phyloP scores from a whole-genome alignment of 2,113 vertebrate species.

The Thamnophis sirtalis region DNA sequence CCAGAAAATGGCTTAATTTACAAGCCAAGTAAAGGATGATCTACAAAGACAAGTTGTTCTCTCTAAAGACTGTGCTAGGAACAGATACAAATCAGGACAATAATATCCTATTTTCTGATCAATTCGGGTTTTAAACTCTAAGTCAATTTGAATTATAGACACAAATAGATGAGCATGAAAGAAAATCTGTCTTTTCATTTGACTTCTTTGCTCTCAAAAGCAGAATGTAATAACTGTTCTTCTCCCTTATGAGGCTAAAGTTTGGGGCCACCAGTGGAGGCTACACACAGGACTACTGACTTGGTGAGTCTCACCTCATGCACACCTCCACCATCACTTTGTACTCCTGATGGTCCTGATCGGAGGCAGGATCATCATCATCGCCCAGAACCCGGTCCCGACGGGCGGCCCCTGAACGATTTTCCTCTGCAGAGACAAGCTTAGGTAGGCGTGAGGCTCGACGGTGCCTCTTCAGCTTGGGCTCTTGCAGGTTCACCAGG shows the following conservation, averaged over 20 bases:
- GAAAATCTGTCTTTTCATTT: neutral
- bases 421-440: slow-evolving; percentile 59
- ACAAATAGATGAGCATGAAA: neutral
- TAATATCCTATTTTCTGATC: neutral
- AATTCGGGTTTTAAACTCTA: neutral
- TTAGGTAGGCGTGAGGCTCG: slow-evolving; percentile 21
- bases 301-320: slow-evolving; percentile 70
- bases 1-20: neutral
- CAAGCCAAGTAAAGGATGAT: neutral
- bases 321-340: slow-evolving; percentile 85
- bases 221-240: neutral
- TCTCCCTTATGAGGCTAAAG: neutral
- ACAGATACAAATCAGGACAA: neutral
- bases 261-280: neutral
- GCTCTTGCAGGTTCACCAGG: slow-evolving; percentile 82
- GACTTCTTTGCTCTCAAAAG: neutral
- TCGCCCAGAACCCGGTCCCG: slow-evolving; percentile 70
- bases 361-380: slow-evolving; percentile 84
- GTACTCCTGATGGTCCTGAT: slow-evolving; percentile 84
- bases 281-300: neutral
- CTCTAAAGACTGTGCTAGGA: neutral
- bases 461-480: slow-evolving; percentile 64
- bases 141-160: neutral
- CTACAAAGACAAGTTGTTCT: neutral
- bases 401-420: slow-evolving; percentile 65